Percentiles rank a stretch among this genome's conserved stretches.
phyloP scores from a whole-genome alignment of 2,888 invertebrate genomes.

The Margaritifera margaritifera region DNA sequence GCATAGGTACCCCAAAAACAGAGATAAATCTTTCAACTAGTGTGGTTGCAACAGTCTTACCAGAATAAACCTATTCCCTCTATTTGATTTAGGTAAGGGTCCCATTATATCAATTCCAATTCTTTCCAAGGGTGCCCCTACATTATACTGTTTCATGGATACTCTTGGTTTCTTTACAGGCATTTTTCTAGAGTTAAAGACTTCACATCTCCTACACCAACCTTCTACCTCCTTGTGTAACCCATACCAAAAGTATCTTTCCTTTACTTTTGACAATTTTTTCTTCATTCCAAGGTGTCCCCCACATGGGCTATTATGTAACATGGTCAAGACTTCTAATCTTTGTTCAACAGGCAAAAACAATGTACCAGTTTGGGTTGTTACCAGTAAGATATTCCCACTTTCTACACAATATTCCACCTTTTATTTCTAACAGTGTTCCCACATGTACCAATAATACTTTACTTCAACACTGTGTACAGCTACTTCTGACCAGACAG shows the following conservation, averaged over 20 bases:
- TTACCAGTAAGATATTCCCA: too few relatives aligned
- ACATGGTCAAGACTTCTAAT: neutral
- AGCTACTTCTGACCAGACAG: constrained; percentile 21
- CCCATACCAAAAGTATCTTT: too few relatives aligned
- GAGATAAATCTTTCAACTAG: constrained; percentile 27
- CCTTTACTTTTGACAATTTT: constrained; percentile 1
- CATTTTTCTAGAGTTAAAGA: constrained; percentile 16
- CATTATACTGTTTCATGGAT: constrained; percentile 15
- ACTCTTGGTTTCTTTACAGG: constrained; percentile 15
- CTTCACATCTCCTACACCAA: constrained; percentile 25
- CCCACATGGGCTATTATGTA: constrained; percentile 12
- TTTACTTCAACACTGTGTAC: constrained; percentile 11
- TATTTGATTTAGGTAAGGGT: constrained; percentile 13
- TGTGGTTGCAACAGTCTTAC: constrained; percentile 25
- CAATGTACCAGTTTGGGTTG: too few relatives aligned
- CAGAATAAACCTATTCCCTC: constrained; percentile 25
- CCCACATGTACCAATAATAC: constrained; percentile 27
- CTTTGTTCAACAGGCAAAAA: too few relatives aligned
- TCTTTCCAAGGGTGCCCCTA: constrained; percentile 25
- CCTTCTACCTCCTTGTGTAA: constrained; percentile 17
- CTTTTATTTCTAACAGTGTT: too few relatives aligned
- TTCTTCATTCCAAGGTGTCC: constrained; percentile 20
- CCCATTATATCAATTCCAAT: constrained; percentile 25
- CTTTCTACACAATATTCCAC: too few relatives aligned
- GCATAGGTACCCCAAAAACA: constrained; percentile 28